A percentile compares a stretch with the other conserved stretches of the same genome.
These are phyloP conservation scores for Meleagris gallopavo DNA, from an alignment of 2,113 vertebrate genomes.

Conservation along the genomic window DNA sequence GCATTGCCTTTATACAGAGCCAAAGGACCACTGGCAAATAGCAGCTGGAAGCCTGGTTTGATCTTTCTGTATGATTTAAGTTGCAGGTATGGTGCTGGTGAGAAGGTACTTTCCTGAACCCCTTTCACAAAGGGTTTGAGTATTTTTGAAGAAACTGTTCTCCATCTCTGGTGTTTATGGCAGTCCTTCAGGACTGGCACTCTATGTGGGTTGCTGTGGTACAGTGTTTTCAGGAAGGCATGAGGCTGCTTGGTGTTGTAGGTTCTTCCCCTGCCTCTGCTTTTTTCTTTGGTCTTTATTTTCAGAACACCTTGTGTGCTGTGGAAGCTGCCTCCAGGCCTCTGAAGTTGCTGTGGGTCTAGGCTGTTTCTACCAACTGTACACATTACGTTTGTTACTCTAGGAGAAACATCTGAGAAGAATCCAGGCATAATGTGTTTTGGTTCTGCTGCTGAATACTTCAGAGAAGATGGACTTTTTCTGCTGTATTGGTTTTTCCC, in stretches of 20 bases:
- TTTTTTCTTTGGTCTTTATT: neutral
- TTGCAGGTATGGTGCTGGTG: neutral
- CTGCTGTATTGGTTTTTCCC: fast-evolving
- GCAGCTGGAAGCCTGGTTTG: conserved; percentile 33
- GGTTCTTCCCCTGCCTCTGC: neutral
- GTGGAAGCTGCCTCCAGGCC: neutral
- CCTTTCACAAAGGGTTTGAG: neutral
- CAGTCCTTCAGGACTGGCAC: neutral
- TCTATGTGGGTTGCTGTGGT: neutral
- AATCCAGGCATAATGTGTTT: neutral
- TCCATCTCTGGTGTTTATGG: neutral
- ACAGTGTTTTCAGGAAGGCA: neutral
- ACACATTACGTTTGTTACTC: neutral
- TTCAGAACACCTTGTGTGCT: neutral
- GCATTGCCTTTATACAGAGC: neutral
- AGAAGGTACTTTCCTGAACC: neutral
- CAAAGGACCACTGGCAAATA: neutral
- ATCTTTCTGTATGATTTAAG: conserved; percentile 19
- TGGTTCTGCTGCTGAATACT: neutral
- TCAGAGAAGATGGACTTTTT: neutral
- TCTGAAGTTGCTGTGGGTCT: neutral
- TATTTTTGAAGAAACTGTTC: neutral
- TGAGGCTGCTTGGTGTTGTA: neutral
- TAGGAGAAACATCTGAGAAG: neutral
- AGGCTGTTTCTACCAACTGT: neutral